Conservation (phyloP, 2,888 invertebrate species). For the Eristalis tenax region DNA sequence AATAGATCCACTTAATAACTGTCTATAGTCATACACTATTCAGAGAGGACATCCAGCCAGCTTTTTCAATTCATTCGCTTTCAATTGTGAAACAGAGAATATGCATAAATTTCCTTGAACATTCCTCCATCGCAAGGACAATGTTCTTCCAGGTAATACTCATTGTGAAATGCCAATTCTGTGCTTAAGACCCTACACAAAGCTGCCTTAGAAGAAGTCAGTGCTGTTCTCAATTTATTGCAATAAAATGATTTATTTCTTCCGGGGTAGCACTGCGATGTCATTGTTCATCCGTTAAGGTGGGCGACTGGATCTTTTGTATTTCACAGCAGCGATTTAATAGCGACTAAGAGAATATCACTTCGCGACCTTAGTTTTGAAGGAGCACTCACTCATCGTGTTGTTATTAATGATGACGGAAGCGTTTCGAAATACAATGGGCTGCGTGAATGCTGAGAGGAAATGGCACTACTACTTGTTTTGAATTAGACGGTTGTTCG, state of each 20-base stretch:
- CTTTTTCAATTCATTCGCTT: neutral
- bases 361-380: neutral
- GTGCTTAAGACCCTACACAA: slow-evolving; percentile 22
- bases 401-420: slow-evolving; percentile 46
- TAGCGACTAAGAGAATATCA: neutral
- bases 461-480: slow-evolving; percentile 21
- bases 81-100: neutral
- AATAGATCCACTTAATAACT: neutral
- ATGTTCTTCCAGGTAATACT: neutral
- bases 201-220: neutral
- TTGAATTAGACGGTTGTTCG: slow-evolving; percentile 2
- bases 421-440: slow-evolving; percentile 22
- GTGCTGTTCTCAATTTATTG: slow-evolving; percentile 42
- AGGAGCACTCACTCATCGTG: neutral
- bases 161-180: neutral
- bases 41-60: neutral
- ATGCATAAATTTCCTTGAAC: neutral
- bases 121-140: neutral
- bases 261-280: slow-evolving; percentile 55
- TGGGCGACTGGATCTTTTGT: slow-evolving; percentile 14
- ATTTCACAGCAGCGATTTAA: slow-evolving; percentile 21
- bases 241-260: slow-evolving; percentile 65
- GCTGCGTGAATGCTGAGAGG: neutral
- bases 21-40: neutral
- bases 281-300: slow-evolving; percentile 52